Percentiles rank a stretch among this genome's conserved stretches.
Evolutionary conservation across 2,888 invertebrate genomes (phyloP).

Genomic region (Leptopilina syphax): DNA sequence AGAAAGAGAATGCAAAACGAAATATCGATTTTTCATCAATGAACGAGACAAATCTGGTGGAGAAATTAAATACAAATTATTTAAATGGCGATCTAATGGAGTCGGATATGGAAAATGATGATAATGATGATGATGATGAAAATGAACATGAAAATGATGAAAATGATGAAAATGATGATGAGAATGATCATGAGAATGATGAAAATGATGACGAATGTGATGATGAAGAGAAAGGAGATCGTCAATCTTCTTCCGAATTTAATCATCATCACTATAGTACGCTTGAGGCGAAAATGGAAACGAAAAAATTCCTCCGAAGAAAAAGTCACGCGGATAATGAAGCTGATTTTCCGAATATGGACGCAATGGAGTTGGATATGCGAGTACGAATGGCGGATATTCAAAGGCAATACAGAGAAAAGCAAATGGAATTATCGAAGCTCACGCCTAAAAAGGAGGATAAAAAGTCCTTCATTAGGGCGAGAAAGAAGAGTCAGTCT

Average conservation of each 20-base stretch:
- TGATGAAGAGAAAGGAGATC: conserved; percentile 49
- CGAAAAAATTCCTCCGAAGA: conserved; percentile 69
- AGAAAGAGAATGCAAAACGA: conserved; percentile 57
- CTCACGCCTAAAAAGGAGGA: conserved; percentile 81
- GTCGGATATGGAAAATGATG: not conserved
- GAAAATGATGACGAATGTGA: conserved; percentile 45
- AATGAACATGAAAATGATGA: not conserved
- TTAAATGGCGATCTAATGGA: not conserved
- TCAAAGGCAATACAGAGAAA: conserved; percentile 89
- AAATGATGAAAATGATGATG: not conserved
- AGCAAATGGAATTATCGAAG: conserved; percentile 88
- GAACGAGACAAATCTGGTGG: conserved; percentile 1
- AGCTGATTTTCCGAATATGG: conserved; percentile 79
- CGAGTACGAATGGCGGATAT: conserved; percentile 88
- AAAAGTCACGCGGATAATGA: conserved; percentile 64
- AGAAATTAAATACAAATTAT: conserved; percentile 12
- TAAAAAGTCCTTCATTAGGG: conserved; percentile 77
- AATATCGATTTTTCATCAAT: conserved; percentile 56
- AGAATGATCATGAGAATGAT: conserved; percentile 33
- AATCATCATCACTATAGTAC: conserved; percentile 63
- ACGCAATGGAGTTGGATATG: conserved; percentile 89
- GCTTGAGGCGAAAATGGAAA: conserved; percentile 63
- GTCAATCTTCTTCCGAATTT: conserved; percentile 50
- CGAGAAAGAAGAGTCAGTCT: conserved; percentile 76
- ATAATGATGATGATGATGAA: conserved; percentile 40